These are phyloP conservation scores for Philopedon plagiatum DNA, from an alignment of 2,888 invertebrate species.

Conservation along the genomic window DNA sequence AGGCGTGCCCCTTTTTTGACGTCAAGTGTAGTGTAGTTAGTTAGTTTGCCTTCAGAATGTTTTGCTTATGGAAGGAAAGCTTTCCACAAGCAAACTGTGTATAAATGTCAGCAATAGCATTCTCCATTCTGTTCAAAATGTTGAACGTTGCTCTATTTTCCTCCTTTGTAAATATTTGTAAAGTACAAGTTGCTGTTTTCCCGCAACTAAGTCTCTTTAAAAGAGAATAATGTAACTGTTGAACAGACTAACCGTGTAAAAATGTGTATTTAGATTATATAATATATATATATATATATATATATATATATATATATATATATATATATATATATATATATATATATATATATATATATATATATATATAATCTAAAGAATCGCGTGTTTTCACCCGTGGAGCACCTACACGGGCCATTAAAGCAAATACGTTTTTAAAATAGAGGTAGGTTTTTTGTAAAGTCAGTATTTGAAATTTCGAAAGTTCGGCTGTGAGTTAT, in stretches of 20 bases:
- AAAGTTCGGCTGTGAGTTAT: conserved; percentile 67
- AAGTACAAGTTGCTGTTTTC: conserved; percentile 39
- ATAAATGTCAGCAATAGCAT: conserved; percentile 6
- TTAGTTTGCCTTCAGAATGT: no score
- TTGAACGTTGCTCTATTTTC: background rate
- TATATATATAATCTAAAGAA: conserved; percentile 21
- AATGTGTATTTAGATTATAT: conserved; percentile 54
- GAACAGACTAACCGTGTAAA: conserved; percentile 51
- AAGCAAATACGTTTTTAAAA: conserved; percentile 60
- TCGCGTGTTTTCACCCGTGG: conserved; percentile 47
- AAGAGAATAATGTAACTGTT: conserved; percentile 42
- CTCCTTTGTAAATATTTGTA: conserved; percentile 52
- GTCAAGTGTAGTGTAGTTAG: no score
- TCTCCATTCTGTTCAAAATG: background rate
- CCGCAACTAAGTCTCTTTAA: conserved; percentile 27
- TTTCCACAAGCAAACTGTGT: no score
- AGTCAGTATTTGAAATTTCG: conserved; percentile 65
- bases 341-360: no score
- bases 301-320: no score
- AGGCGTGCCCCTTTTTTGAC: no score
- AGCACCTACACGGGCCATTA: conserved; percentile 65
- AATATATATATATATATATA: no score
- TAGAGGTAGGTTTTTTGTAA: conserved; percentile 60
- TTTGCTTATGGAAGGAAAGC: no score
- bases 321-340: no score